A percentile compares a stretch with the other conserved stretches of the same genome.
These are phyloP conservation scores for Hoplodrina ambigua DNA, from an alignment of 2,888 invertebrate species.

Conservation along the genomic window DNA sequence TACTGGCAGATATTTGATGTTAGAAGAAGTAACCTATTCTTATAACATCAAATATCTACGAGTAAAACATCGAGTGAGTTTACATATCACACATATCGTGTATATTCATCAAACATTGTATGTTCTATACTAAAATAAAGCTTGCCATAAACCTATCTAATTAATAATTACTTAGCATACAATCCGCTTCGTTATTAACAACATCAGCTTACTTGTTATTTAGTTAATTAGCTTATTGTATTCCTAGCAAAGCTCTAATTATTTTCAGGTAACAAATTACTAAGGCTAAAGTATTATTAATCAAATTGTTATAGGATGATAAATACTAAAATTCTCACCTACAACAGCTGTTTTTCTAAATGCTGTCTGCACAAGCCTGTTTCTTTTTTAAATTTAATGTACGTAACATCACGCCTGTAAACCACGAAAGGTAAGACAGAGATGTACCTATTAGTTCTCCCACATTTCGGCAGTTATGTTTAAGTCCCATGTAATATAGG, in stretches of 20 bases:
- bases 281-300: constrained; percentile 16
- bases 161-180: constrained; percentile 12
- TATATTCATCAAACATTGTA: background rate
- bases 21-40: too few relatives aligned
- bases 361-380: background rate
- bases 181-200: constrained; percentile 13
- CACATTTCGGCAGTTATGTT: too few relatives aligned
- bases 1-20: too few relatives aligned
- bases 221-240: constrained; percentile 27
- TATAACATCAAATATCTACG: too few relatives aligned
- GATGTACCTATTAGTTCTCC: too few relatives aligned
- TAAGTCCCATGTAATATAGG: too few relatives aligned
- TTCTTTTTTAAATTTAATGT: background rate
- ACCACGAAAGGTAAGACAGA: too few relatives aligned
- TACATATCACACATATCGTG: too few relatives aligned
- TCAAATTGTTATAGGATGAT: constrained; percentile 18
- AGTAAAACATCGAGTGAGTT: too few relatives aligned
- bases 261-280: constrained; percentile 18
- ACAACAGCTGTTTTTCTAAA: background rate
- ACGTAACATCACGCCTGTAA: too few relatives aligned
- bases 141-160: background rate
- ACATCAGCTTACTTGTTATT: constrained; percentile 27
- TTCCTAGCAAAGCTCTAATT: constrained; percentile 1
- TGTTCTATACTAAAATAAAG: background rate
- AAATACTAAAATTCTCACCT: constrained; percentile 19